Evolutionary conservation across 2,797 vertebrate genomes (phyloP).

Genomic region (Taeniopygia guttata): DNA sequence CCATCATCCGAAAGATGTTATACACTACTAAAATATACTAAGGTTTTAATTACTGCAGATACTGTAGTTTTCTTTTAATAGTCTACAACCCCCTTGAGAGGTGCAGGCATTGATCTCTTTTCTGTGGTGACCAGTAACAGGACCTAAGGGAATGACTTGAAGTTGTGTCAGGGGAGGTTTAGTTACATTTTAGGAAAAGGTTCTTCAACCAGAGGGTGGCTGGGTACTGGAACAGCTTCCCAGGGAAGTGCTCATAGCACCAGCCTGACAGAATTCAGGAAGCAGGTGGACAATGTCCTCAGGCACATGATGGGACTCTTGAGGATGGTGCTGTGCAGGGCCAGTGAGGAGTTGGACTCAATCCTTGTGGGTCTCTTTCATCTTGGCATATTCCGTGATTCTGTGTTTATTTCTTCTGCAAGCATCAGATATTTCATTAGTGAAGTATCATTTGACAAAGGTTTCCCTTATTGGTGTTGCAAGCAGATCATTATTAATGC

Average conservation of each 20-base stretch:
- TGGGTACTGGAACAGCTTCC: not conserved
- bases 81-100: not conserved
- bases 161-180: not conserved
- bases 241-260: not conserved
- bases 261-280: not conserved
- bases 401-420: not conserved
- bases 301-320: not conserved
- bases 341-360: not conserved
- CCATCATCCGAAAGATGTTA: not conserved
- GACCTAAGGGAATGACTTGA: not conserved
- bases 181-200: not conserved
- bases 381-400: not conserved
- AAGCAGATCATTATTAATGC: not conserved
- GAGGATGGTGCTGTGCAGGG: not conserved
- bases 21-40: not conserved
- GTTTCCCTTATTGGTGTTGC: not conserved
- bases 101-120: not conserved
- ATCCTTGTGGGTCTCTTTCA: not conserved
- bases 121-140: not conserved
- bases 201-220: not conserved
- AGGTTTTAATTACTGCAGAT: not conserved
- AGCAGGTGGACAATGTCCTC: accelerated
- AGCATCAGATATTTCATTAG: not conserved
- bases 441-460: not conserved
- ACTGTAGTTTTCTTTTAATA: not conserved